Base-by-base conservation (phyloP, 2,113 vertebrate species). In the Empidonax alnorum region DNA sequence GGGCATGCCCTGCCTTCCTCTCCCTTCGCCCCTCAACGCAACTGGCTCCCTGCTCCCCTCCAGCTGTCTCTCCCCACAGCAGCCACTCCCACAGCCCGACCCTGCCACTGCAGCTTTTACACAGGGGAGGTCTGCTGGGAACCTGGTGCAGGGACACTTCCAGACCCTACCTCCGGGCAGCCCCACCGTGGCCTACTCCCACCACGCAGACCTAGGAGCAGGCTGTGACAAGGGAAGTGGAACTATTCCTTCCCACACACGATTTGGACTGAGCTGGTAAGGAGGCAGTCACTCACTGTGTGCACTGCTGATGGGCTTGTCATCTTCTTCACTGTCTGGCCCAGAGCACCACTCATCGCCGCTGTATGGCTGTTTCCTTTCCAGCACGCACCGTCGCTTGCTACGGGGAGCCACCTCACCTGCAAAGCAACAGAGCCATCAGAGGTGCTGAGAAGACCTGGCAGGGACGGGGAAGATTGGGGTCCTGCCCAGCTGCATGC, bases 261-360 rank as follows among this genome's bases (percentile, higher is more conserved):
- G n/a, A 3, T 52, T 55, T 2, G 31, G 50, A 33, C 41, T 3
- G 39, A 74, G 41, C 44, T 4, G 33, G 23, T 9, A 22, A 69
- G 56, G 58, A 82, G 65, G 25, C 21, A 39, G 50, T 42, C 14
- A 98, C 99, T 99, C 98, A 99, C 99, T 98, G 97, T 99, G 99
- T 82, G 98, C 52, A 37, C 98, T 97, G 93, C 98, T 95, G 42
- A 98, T 97, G 30, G 98, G 98, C 96, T 99, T 99, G 97, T 99
- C 99, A 5, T 99, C 99, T 14, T 99, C 99, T 89, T 99, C 99
- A 2, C 99, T 99, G 97, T 99, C 99, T 0, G 99, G 98, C 24
- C 99, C 99, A 7, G 99, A 99, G 96, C 99, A 99, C 99, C 99
- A 99, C 88, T 99, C 99, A 89, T 99, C 99, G 49, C 99, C 99